Evolutionary conservation across 2,797 vertebrate genomes (phyloP), one percentile per base, ranked within the genome.

Genomic region (Syngnathus acus): DNA sequence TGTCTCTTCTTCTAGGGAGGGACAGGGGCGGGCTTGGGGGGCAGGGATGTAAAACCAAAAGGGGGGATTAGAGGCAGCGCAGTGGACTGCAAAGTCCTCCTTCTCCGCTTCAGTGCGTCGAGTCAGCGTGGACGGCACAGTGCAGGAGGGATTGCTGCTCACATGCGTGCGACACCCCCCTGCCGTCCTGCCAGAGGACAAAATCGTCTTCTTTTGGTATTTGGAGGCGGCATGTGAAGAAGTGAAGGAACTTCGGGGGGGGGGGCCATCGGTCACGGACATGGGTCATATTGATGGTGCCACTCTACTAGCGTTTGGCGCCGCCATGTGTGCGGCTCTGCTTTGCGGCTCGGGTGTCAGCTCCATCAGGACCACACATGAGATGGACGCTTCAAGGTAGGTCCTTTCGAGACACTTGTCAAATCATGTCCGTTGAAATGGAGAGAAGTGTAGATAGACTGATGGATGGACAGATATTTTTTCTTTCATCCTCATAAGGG

Each of bases 211-310:
- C 9, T 53, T 53, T 4, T 53, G 17, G 50, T 53, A 43, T 26
- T 62, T 32, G 58, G 58, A n/a, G 50, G 55, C 16, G 54, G 68
- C 65, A 62, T 47, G 16, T 40, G 23, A 65, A 71, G 37, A 82
- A 62, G 81, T 77, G 66, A 78, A 77, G 61, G 58, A 48, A 62
- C 47, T 69, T 72, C 32, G 32, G 32, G 26, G 32, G 32, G 32
- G 47, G 66, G 42, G 64, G 72, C 45, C 65, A 51, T 78, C 74
- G 66, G 73, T 68, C 78, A 76, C 68, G 82, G 88, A 88, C 80
- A 92, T 92, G 91, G 85, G 82, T 85, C 85, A 84, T n/a, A 71
- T 85, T 78, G 75, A 78, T 79, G 84, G 83, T 72, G 86, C 82
- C 67, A 67, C 79, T 77, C 78, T 89, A 68, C 76, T 89, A 79